A percentile compares a stretch with the other conserved stretches of the same genome.
phyloP scores from a whole-genome alignment of 2,113 vertebrate genomes.

The Alethe castanea region DNA sequence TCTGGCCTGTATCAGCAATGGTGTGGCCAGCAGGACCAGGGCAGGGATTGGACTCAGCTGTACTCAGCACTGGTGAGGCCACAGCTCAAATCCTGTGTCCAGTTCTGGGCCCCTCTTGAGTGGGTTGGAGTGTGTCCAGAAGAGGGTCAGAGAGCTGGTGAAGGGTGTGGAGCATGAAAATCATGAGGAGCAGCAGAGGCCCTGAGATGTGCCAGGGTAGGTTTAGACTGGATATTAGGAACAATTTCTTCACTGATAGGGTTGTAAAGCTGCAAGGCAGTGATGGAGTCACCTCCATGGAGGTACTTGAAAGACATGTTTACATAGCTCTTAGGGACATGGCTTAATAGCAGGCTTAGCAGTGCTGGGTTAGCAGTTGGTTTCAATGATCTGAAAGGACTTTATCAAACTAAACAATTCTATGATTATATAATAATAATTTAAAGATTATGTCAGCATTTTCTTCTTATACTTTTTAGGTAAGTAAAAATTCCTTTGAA shows the following conservation, averaged over 20 bases:
- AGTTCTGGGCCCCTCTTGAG: background rate
- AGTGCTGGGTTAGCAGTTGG: background rate
- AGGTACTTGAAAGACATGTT: background rate
- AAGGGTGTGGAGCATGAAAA: rapidly evolving
- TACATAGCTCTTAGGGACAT: background rate
- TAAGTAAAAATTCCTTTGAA: background rate
- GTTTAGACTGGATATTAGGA: background rate
- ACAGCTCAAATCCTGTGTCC: rapidly evolving
- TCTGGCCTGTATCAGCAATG: rapidly evolving
- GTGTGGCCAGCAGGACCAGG: background rate
- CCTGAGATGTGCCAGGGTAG: background rate
- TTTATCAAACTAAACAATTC: background rate
- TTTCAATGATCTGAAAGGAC: background rate
- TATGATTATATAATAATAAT: background rate
- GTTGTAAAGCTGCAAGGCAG: background rate
- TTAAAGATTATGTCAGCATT: background rate
- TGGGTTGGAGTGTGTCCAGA: background rate
- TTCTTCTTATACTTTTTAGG: background rate
- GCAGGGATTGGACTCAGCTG: rapidly evolving
- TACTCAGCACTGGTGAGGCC: rapidly evolving
- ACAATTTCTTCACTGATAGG: background rate
- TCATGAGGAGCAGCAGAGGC: background rate
- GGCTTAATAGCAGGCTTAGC: background rate
- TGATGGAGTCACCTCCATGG: background rate
- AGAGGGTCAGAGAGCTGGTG: background rate